These are phyloP conservation scores for Heterotis niloticus DNA, from an alignment of 2,113 vertebrate species.

Conservation along the genomic window DNA sequence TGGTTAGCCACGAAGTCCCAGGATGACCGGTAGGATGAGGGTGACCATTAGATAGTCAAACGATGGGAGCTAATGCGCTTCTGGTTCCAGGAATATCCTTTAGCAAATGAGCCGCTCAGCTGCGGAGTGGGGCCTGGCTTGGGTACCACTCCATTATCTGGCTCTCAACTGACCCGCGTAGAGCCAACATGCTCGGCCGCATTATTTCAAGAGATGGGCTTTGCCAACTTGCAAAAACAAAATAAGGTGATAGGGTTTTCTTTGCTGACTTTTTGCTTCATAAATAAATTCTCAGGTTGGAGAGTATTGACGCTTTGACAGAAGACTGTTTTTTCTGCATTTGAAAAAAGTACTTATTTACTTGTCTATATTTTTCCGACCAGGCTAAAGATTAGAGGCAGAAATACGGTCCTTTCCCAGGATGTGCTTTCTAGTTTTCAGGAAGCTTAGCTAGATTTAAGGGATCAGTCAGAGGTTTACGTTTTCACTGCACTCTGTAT, in stretches of 20 bases:
- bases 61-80: slow-evolving; percentile 44
- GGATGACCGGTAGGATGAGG: not conserved
- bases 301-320: slow-evolving; percentile 2
- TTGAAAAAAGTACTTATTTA: not conserved
- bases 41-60: not conserved
- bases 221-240: no score
- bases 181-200: slow-evolving; percentile 27
- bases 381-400: slow-evolving; percentile 35
- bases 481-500: slow-evolving; percentile 49
- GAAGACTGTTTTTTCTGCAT: not conserved
- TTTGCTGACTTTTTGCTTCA: not conserved
- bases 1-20: not conserved
- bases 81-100: slow-evolving; percentile 49
- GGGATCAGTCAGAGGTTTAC: slow-evolving; percentile 55
- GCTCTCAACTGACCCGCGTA: slow-evolving; percentile 48
- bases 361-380: slow-evolving; percentile 36
- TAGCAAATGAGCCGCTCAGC: slow-evolving; percentile 56
- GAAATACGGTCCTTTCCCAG: slow-evolving; percentile 35
- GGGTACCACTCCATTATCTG: slow-evolving; percentile 49
- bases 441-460: slow-evolving; percentile 53
- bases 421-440: slow-evolving; percentile 51
- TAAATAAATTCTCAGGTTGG: slow-evolving; percentile 11
- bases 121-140: slow-evolving; percentile 42
- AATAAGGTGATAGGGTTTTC: no score
- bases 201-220: not conserved